Percentiles rank a stretch among this genome's conserved stretches.
These are phyloP conservation scores for Pachyramphus minor DNA, from an alignment of 2,113 vertebrate species.

Conservation along the genomic window DNA sequence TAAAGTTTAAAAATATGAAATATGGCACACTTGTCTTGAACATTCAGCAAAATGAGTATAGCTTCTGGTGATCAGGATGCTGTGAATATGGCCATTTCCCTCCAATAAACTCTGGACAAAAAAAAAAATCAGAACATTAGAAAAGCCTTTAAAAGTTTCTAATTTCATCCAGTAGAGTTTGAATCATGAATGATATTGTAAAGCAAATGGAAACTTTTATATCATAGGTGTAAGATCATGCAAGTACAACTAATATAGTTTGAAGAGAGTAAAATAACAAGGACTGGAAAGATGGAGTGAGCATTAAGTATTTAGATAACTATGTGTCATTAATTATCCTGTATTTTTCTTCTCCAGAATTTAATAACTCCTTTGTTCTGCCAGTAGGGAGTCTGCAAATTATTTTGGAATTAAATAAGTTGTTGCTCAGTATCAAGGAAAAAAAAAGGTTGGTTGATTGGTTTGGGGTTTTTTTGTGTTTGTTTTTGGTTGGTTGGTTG, in stretches of 20 bases:
- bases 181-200: not conserved
- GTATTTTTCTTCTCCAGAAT: not conserved
- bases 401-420: not conserved
- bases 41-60: not conserved
- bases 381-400: not conserved
- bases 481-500: too few species aligned
- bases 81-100: not conserved
- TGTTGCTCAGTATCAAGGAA: not conserved
- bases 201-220: not conserved
- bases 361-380: not conserved
- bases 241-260: not conserved
- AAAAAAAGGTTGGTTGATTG: not conserved
- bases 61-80: not conserved
- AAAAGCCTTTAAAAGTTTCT: not conserved
- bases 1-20: not conserved
- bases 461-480: too few species aligned
- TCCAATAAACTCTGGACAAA: not conserved
- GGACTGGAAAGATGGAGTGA: not conserved
- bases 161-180: not conserved
- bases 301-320: not conserved
- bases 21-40: not conserved
- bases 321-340: rapidly evolving
- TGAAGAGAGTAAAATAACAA: not conserved
- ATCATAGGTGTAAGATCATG: not conserved
- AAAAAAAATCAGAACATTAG: not conserved